phyloP scores from a whole-genome alignment of 92 coral and sea anemone species.

The Siderastrea siderea region DNA sequence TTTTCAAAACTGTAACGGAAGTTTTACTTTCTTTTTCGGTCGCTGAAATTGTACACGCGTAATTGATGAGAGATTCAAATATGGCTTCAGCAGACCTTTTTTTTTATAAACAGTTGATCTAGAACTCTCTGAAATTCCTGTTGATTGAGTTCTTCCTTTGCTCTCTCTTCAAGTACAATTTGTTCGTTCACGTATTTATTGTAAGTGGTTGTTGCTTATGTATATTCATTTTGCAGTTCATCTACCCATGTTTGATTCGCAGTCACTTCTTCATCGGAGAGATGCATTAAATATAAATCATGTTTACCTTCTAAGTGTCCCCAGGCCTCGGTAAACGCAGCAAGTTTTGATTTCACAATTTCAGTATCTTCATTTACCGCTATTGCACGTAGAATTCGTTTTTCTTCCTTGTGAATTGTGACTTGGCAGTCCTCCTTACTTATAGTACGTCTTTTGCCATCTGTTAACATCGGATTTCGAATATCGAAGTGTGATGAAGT shows the following conservation, averaged over 20 bases:
- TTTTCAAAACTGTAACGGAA: no score
- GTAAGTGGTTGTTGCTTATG: not conserved
- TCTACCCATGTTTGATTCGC: not conserved
- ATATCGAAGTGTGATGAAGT: no score
- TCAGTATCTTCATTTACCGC: conserved; percentile 16
- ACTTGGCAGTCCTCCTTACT: not conserved
- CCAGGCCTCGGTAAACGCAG: conserved; percentile 27
- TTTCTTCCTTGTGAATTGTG: conserved; percentile 23
- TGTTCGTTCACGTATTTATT: not conserved
- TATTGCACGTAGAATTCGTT: conserved; percentile 14
- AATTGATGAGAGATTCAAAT: no score
- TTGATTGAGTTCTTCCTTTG: not conserved
- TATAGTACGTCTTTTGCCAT: no score
- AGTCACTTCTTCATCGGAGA: conserved; percentile 3
- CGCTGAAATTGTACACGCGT: no score
- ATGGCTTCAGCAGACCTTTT: no score
- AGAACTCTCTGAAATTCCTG: no score
- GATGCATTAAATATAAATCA: conserved; percentile 12
- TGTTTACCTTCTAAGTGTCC: conserved; percentile 23
- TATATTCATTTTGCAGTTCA: not conserved
- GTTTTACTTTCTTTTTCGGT: no score
- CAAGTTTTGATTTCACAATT: conserved; percentile 10
- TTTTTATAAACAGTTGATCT: no score
- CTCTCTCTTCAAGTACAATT: not conserved
- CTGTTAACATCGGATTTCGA: no score